Evolutionary conservation across 2,888 invertebrate species (phyloP).

Genomic region (Ametastegia equiseti): DNA sequence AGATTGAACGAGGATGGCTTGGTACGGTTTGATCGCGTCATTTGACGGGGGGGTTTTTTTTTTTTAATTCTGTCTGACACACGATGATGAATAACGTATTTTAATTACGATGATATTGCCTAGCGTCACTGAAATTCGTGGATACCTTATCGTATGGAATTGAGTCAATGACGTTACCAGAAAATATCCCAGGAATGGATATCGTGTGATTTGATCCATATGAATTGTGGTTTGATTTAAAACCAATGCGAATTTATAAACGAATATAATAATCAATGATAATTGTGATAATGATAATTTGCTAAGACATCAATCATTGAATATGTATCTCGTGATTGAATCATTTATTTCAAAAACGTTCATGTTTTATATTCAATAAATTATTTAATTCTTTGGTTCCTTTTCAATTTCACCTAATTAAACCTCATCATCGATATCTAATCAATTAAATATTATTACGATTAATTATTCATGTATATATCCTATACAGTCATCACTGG

Average conservation of each 20-base stretch:
- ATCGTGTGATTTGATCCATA: too few relatives aligned
- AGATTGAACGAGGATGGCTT: not conserved
- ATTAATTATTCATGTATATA: too few relatives aligned
- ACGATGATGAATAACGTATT: not conserved
- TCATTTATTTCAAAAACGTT: not conserved
- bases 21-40: not conserved
- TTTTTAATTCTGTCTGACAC: not conserved
- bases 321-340: not conserved
- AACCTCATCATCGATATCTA: not conserved
- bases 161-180: not conserved
- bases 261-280: not conserved
- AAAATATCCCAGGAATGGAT: too few relatives aligned
- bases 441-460: not conserved
- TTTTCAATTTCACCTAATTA: not conserved
- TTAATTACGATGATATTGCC: constrained; percentile 13
- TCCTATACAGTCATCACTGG: not conserved
- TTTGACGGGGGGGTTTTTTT: not conserved
- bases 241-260: too few relatives aligned
- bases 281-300: not conserved
- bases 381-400: constrained; percentile 11
- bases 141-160: constrained; percentile 4
- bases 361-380: constrained; percentile 3
- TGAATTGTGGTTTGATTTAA: too few relatives aligned
- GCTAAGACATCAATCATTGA: not conserved
- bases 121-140: not conserved